Base-by-base conservation (phyloP, 2,888 invertebrate species). In the Ptychoptera albimana region DNA sequence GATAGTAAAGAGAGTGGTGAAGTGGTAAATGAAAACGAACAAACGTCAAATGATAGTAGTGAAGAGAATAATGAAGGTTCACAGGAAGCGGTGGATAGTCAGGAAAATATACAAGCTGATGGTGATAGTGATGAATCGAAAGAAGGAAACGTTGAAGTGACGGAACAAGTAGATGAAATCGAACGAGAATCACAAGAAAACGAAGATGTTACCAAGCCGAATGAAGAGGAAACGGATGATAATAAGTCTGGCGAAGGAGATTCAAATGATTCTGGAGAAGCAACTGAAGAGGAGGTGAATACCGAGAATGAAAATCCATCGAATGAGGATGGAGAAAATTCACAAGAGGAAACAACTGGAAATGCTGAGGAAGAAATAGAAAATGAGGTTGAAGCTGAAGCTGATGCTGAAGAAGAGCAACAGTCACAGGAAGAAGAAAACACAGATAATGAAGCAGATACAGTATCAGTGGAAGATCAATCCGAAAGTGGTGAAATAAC, bases 101-200 rank as follows among this genome's bases (percentile, higher is more conserved):
- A 42, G 29, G 42, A 41, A 30, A 2, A 32, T 32, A 8, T n/a
- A 7, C 2, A 9, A 11, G 60, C 60, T 53, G 60, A 60, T 57
- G 57, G 59, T 50, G 48, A 50, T 49, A 51, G 47, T 50, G 54
- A 54, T 43, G 53, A 54, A 53, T n/a, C 8, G n/a, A 5, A 35
- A 23, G 15, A 42, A 31, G 39, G 42, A 4, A 32, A 23, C 11
- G 31, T 23, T 16, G 23, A 37, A 10, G 39, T 41, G 6, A 12
- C 39, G 2, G 44, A 41, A 8, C 41, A 45, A 30, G 41, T 16
- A 16, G 32, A 29, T 39, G 36, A 31, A 12, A 31, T 34, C 39
- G 40, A 37, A 30, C 32, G 34, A 36, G 10, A 42, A 46, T 15
- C 32, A 23, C 35, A 16, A 11, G 39, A 37, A 23, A 40, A 36